These are phyloP conservation scores for Bostrychus sinensis DNA, from an alignment of 2,113 vertebrate species.

Conservation along the genomic window DNA sequence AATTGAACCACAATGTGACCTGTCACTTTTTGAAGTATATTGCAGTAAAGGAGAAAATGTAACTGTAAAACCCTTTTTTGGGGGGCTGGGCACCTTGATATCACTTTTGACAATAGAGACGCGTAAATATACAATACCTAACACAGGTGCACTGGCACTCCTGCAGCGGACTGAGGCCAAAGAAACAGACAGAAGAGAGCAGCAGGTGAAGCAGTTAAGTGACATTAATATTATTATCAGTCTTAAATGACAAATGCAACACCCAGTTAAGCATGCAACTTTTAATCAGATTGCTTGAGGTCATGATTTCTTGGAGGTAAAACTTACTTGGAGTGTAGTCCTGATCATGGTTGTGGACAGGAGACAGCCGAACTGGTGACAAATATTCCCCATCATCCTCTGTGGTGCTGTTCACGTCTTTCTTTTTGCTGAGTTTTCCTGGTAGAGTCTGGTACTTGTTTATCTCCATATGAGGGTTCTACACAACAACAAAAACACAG, in stretches of 20 bases:
- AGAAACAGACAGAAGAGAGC: constrained; percentile 18
- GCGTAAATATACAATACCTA: constrained; percentile 88
- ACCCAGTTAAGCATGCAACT: not conserved
- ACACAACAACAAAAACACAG: not conserved
- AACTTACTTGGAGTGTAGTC: constrained; percentile 82
- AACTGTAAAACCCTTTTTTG: no score
- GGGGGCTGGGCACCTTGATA: no score
- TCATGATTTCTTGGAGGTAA: not conserved
- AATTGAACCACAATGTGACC: no score
- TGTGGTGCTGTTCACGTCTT: constrained; percentile 77
- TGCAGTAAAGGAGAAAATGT: no score
- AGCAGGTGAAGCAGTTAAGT: constrained; percentile 43
- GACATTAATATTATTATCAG: not conserved
- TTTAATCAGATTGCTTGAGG: not conserved
- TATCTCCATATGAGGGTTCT: constrained; percentile 79
- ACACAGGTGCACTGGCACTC: constrained; percentile 93
- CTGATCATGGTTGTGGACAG: constrained; percentile 60
- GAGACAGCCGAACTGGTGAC: constrained; percentile 56
- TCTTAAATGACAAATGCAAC: constrained; percentile 1
- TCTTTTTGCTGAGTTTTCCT: constrained; percentile 81
- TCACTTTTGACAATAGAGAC: no score
- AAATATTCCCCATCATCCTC: constrained; percentile 48
- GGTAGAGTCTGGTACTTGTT: constrained; percentile 92
- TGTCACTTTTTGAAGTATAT: no score
- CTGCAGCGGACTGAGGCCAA: constrained; percentile 84